These are phyloP conservation scores for Cerastis leucographa DNA, from an alignment of 2,888 invertebrate species.

Conservation along the genomic window DNA sequence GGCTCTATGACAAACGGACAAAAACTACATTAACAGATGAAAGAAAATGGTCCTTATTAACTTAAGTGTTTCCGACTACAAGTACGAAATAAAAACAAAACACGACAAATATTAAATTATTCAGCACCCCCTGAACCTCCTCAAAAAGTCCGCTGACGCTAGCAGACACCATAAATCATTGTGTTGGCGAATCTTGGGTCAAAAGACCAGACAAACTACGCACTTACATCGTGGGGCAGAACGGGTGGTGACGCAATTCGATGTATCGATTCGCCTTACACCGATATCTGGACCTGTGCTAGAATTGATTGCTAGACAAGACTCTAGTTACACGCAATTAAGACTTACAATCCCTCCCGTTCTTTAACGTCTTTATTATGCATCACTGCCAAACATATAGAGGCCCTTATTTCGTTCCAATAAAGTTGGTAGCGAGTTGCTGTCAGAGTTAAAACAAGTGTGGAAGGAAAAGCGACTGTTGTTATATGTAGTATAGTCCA, in stretches of 20 bases:
- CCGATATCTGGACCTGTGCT: conserved; percentile 52
- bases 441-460: neutral
- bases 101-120: conserved; percentile 22
- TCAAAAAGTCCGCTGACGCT: conserved; percentile 54
- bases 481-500: neutral
- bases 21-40: neutral
- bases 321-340: conserved; percentile 15
- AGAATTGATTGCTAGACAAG: conserved; percentile 16
- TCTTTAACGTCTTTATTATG: neutral
- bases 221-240: conserved; percentile 68
- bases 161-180: conserved; percentile 67
- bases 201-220: conserved; percentile 80
- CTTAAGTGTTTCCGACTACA: neutral
- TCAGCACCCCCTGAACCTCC: conserved; percentile 12
- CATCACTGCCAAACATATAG: neutral
- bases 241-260: conserved; percentile 80
- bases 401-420: neutral
- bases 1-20: neutral
- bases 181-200: conserved; percentile 72
- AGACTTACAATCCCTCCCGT: neutral
- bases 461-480: conserved; percentile 1
- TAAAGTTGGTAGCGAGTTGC: neutral
- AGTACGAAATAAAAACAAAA: conserved; percentile 18
- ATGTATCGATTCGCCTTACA: conserved; percentile 77
- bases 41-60: neutral